A percentile compares a stretch with the other conserved stretches of the same genome.
Conservation (phyloP, 2,797 vertebrate genomes). For the Dryobates pubescens region DNA sequence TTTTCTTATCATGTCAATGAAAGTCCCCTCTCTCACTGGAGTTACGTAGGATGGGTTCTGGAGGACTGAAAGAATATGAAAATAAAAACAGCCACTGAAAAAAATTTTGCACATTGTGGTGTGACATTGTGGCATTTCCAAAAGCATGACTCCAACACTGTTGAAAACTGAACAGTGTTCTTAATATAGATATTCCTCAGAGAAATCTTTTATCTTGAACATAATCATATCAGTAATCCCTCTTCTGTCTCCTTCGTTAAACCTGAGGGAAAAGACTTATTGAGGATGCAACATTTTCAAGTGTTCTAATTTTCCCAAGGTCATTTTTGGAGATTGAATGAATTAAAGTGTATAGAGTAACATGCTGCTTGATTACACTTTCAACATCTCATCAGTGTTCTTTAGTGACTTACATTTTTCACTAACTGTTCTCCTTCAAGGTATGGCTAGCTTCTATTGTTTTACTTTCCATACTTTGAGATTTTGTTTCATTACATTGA, state of each 20-base stretch:
- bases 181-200: constrained; percentile 9
- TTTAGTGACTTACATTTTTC: constrained; percentile 9
- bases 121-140: not conserved
- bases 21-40: not conserved
- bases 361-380: constrained; percentile 12
- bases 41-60: not conserved
- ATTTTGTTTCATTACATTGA: not conserved
- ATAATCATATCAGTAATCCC: constrained; percentile 20
- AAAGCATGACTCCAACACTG: not conserved
- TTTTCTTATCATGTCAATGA: not conserved
- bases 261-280: not conserved
- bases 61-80: constrained; percentile 5
- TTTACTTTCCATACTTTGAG: not conserved
- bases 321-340: constrained; percentile 3
- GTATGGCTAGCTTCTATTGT: not conserved
- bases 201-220: constrained; percentile 7
- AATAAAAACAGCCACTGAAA: not conserved
- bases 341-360: not conserved
- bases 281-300: constrained; percentile 17
- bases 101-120: not conserved
- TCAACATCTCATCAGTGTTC: not conserved
- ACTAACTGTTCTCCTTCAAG: not conserved
- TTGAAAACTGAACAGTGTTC: not conserved
- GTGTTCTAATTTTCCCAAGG: not conserved
- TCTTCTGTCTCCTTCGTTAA: constrained; percentile 3